Evolutionary conservation across 2,888 invertebrate species (phyloP).

Genomic region (Drosophila villosipedis): DNA sequence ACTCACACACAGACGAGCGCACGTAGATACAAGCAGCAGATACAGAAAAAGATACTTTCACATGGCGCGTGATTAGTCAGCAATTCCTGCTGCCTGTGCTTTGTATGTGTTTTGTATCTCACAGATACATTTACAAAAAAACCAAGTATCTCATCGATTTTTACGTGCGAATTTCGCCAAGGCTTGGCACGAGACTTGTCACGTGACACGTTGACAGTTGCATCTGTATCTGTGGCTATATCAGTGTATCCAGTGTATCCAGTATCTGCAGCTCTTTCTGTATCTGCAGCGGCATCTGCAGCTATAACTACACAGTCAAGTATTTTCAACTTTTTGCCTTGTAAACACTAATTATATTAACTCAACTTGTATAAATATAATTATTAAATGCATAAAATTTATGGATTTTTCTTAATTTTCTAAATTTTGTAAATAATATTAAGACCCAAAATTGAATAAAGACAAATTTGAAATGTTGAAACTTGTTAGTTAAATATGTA

Average conservation of each 20-base stretch:
- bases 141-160: slow-evolving; percentile 56
- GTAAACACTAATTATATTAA: neutral
- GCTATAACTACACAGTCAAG: neutral
- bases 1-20: slow-evolving; percentile 1
- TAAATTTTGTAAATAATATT: neutral
- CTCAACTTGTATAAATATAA: neutral
- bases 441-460: neutral
- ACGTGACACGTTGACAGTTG: slow-evolving; percentile 68
- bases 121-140: slow-evolving; percentile 23
- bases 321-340: neutral
- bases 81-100: slow-evolving; percentile 1
- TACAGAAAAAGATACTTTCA: slow-evolving; percentile 36
- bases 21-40: slow-evolving; percentile 23
- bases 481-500: neutral
- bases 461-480: neutral
- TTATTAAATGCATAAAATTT: neutral
- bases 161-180: slow-evolving; percentile 7
- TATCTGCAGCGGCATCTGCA: slow-evolving; percentile 15
- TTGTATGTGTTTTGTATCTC: slow-evolving; percentile 12
- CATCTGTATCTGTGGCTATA: slow-evolving; percentile 38
- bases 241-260: slow-evolving; percentile 8
- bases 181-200: slow-evolving; percentile 70
- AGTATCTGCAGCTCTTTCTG: slow-evolving; percentile 1
- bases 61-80: slow-evolving; percentile 51
- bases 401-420: too few relatives aligned